Evolutionary conservation across 1,140 invertebrate genomes (phyloP).

Genomic region (Papilio xuthus): DNA sequence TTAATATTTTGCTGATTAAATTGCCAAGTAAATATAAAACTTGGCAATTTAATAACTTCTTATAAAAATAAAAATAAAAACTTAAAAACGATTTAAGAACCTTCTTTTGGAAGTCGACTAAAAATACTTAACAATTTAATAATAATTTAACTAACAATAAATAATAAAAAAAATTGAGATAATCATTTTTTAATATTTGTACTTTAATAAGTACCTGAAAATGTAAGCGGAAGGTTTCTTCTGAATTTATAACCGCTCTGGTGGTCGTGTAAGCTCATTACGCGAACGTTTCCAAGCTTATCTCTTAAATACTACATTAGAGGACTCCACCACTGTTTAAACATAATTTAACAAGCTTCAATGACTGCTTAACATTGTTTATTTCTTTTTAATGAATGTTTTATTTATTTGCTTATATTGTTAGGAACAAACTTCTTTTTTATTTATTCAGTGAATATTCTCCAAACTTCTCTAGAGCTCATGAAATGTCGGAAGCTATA

Average conservation of each 20-base stretch:
- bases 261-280: conserved; percentile 43
- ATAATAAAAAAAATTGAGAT: too few species aligned
- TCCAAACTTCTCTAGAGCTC: too few species aligned
- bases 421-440: neutral
- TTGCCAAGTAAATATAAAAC: too few species aligned
- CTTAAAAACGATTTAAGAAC: too few species aligned
- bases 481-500: too few species aligned
- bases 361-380: neutral
- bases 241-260: conserved; percentile 31
- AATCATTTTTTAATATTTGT: neutral
- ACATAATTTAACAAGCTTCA: conserved; percentile 18
- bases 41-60: too few species aligned
- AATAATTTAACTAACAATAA: too few species aligned
- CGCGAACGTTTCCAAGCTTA: conserved; percentile 41
- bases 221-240: conserved; percentile 31
- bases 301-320: conserved; percentile 35
- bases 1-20: too few species aligned
- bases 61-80: too few species aligned
- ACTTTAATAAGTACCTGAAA: conserved; percentile 4
- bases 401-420: neutral
- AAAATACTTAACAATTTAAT: neutral
- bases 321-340: neutral
- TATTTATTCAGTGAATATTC: neutral
- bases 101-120: neutral
- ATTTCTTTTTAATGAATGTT: neutral